A percentile compares a stretch with the other conserved stretches of the same genome.
phyloP scores from a whole-genome alignment of 1,140 invertebrate genomes.

The Procambarus virginalis region DNA sequence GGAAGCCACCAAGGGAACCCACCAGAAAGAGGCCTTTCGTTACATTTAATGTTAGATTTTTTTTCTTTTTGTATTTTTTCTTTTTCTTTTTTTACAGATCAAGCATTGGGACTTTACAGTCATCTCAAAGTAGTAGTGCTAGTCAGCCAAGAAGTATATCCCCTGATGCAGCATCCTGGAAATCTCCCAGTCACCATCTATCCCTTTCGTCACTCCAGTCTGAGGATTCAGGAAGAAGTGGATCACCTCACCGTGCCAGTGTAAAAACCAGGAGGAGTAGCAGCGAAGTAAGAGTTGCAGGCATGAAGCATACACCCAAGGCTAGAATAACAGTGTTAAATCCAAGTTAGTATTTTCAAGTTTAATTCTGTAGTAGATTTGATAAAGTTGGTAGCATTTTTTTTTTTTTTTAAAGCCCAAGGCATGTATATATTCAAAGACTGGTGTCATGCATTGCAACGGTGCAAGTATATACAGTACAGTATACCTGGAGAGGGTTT shows the following conservation, averaged over 20 bases:
- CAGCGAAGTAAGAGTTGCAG: background rate
- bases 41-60: no score
- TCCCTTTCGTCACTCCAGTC: slow-evolving; percentile 31
- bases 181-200: slow-evolving; percentile 22
- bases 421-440: no score
- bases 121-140: slow-evolving; percentile 38
- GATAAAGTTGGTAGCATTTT: no score
- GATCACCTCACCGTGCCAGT: slow-evolving; percentile 17
- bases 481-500: no score
- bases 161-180: slow-evolving; percentile 18
- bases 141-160: slow-evolving; percentile 23
- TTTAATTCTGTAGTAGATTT: background rate
- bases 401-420: no score
- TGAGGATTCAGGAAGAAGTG: slow-evolving; percentile 40
- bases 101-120: slow-evolving; percentile 49
- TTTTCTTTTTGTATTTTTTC: no score
- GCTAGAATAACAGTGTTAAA: slow-evolving; percentile 28
- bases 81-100: slow-evolving; percentile 4
- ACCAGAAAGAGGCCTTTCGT: no score
- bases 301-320: background rate
- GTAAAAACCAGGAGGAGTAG: background rate
- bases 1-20: no score
- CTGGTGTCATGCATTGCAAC: no score
- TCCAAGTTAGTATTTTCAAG: background rate
- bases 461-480: no score